A percentile compares a stretch with the other conserved stretches of the same genome.
Conservation (phyloP, 1,140 invertebrate species). For the Macrotrachela quadricornifera region DNA sequence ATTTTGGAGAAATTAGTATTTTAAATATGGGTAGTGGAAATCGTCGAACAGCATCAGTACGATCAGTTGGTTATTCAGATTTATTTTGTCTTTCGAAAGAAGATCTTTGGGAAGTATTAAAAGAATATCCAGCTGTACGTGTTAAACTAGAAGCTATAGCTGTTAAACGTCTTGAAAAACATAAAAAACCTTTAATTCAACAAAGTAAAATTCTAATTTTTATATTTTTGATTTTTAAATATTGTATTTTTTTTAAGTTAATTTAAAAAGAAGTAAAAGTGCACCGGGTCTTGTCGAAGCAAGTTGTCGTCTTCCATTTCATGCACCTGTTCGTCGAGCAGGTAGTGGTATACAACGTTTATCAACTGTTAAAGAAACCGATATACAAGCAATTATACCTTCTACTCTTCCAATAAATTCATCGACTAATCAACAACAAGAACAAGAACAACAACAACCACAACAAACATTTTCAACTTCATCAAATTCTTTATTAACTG, state of each 20-base stretch:
- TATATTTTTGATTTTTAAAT: too few relatives aligned
- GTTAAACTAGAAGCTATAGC: slow-evolving; percentile 88
- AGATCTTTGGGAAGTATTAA: slow-evolving; percentile 97
- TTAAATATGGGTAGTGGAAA: slow-evolving; percentile 79
- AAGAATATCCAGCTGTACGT: slow-evolving; percentile 86
- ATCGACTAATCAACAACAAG: too few relatives aligned
- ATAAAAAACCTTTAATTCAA: slow-evolving; percentile 68
- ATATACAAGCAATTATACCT: too few relatives aligned
- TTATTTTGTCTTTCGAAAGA: slow-evolving; percentile 94
- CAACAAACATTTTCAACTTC: too few relatives aligned
- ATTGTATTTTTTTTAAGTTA: slow-evolving; percentile 37
- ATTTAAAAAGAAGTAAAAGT: slow-evolving; percentile 74
- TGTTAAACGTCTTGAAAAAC: slow-evolving; percentile 80
- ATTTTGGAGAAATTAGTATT: slow-evolving; percentile 98
- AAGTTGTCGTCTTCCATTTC: slow-evolving; percentile 10
- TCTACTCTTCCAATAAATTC: too few relatives aligned
- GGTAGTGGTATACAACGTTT: too few relatives aligned
- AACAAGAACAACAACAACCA: too few relatives aligned
- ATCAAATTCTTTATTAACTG: too few relatives aligned
- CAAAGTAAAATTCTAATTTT: slow-evolving; percentile 43
- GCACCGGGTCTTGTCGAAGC: slow-evolving; percentile 83
- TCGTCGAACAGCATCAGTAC: slow-evolving; percentile 36
- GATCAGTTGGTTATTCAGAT: slow-evolving; percentile 92
- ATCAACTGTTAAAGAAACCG: too few relatives aligned
- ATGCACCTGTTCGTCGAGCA: too few relatives aligned